These are phyloP conservation scores for Drosophila fulvimacula DNA, from an alignment of 2,888 invertebrate species.

Conservation along the genomic window DNA sequence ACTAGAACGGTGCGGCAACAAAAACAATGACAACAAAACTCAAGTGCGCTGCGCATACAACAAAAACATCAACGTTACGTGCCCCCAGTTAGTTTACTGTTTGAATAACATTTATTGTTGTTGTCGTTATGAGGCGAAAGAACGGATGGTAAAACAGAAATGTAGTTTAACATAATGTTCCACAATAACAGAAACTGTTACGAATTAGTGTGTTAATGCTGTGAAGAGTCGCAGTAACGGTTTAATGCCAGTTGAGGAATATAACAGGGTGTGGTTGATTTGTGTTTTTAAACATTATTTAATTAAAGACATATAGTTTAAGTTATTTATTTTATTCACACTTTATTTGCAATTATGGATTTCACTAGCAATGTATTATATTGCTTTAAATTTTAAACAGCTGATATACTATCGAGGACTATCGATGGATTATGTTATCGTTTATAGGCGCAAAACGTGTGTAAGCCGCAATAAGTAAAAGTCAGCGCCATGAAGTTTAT, in stretches of 20 bases:
- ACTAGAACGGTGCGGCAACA: slow-evolving; percentile 55
- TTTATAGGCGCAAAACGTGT: slow-evolving; percentile 36
- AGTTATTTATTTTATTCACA: neutral
- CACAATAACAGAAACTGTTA: slow-evolving; percentile 28
- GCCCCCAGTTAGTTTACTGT: slow-evolving; percentile 42
- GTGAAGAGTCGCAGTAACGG: neutral
- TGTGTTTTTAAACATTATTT: neutral
- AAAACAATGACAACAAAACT: slow-evolving; percentile 72
- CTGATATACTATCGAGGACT: slow-evolving; percentile 27
- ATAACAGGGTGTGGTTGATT: neutral
- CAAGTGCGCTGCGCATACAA: slow-evolving; percentile 60
- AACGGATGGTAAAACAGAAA: slow-evolving; percentile 24
- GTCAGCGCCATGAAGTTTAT: slow-evolving; percentile 89
- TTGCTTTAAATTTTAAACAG: slow-evolving; percentile 13
- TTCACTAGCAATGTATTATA: neutral
- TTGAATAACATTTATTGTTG: slow-evolving; percentile 40
- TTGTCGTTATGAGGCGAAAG: slow-evolving; percentile 11
- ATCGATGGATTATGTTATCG: slow-evolving; percentile 12
- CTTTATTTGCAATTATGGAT: neutral
- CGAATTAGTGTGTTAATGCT: neutral
- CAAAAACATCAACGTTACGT: slow-evolving; percentile 40
- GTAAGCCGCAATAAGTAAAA: slow-evolving; percentile 7
- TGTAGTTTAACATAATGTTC: slow-evolving; percentile 35
- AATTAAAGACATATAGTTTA: neutral
- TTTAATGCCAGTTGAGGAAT: neutral